These are phyloP conservation scores for Enteromius thamalakanensis DNA, from an alignment of 2,797 vertebrate genomes.

Conservation along the genomic window DNA sequence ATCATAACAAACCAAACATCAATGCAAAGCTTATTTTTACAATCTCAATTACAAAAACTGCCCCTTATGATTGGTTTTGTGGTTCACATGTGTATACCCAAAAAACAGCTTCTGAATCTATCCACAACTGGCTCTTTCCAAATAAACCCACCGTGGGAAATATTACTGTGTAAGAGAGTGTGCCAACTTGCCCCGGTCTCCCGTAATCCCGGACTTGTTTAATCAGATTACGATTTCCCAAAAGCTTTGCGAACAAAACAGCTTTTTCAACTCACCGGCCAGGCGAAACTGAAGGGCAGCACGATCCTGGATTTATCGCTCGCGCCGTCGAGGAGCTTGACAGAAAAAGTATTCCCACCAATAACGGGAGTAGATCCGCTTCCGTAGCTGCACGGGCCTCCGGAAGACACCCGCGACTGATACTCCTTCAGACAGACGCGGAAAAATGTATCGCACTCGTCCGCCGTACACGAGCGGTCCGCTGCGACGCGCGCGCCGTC, in stretches of 20 bases:
- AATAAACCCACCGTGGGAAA: background rate
- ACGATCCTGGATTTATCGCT: constrained; percentile 82
- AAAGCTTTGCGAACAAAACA: background rate
- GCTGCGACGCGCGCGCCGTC: constrained; percentile 77
- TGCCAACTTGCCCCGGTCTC: background rate
- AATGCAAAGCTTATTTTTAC: too few relatives aligned
- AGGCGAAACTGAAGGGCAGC: constrained; percentile 91
- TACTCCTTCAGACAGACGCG: constrained; percentile 94
- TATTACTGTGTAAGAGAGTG: background rate
- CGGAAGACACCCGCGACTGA: constrained; percentile 85
- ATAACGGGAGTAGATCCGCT: constrained; percentile 87
- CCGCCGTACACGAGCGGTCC: constrained; percentile 79
- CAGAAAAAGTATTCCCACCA: constrained; percentile 87
- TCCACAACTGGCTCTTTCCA: background rate
- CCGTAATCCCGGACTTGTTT: background rate
- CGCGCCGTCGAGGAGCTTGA: constrained; percentile 71
- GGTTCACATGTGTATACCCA: too few relatives aligned
- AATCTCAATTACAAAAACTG: too few relatives aligned
- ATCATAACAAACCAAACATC: too few relatives aligned
- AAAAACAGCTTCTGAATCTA: background rate
- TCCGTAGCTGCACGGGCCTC: constrained; percentile 90
- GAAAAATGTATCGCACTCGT: constrained; percentile 91
- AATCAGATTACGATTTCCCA: constrained; percentile 27
- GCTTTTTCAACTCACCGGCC: constrained; percentile 86
- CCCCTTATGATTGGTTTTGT: too few relatives aligned